A percentile compares a stretch with the other conserved stretches of the same genome.
Evolutionary conservation across 2,113 vertebrate species (phyloP).

Genomic region (Nyctibius bracteatus): DNA sequence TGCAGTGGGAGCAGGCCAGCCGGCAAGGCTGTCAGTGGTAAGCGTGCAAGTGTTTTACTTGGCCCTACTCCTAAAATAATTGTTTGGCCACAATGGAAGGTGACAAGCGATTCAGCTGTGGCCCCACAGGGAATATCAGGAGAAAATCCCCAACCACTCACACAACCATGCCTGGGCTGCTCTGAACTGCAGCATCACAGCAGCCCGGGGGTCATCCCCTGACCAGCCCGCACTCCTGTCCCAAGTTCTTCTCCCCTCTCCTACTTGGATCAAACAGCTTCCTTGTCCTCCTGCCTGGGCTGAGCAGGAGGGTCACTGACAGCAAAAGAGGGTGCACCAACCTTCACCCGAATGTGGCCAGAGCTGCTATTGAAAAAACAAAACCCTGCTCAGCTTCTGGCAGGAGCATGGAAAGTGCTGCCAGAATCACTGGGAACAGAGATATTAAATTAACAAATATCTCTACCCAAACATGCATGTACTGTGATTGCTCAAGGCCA

Average conservation of each 20-base stretch:
- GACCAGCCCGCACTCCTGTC: background rate
- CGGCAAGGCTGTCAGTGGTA: background rate
- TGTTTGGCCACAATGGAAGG: slow-evolving; percentile 15
- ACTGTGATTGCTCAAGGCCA: background rate
- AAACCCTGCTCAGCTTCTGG: background rate
- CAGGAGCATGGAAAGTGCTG: background rate
- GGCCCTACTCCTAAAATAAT: slow-evolving; percentile 39
- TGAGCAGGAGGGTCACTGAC: background rate
- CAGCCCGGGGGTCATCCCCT: background rate
- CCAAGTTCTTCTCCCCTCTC: background rate
- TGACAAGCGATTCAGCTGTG: background rate
- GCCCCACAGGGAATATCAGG: background rate
- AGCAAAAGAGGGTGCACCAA: background rate
- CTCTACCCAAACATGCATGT: background rate
- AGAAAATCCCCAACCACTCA: background rate
- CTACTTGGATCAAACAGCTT: background rate
- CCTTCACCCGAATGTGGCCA: background rate
- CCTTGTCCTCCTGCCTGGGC: background rate
- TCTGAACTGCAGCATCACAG: background rate
- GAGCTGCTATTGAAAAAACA: background rate
- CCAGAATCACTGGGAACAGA: background rate
- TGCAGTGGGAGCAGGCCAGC: background rate
- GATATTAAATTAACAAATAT: background rate
- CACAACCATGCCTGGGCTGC: accelerated
- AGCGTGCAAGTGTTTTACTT: background rate